These are phyloP conservation scores for Isaurus tuberculatus DNA, from an alignment of 92 coral and sea anemone species.

Conservation along the genomic window DNA sequence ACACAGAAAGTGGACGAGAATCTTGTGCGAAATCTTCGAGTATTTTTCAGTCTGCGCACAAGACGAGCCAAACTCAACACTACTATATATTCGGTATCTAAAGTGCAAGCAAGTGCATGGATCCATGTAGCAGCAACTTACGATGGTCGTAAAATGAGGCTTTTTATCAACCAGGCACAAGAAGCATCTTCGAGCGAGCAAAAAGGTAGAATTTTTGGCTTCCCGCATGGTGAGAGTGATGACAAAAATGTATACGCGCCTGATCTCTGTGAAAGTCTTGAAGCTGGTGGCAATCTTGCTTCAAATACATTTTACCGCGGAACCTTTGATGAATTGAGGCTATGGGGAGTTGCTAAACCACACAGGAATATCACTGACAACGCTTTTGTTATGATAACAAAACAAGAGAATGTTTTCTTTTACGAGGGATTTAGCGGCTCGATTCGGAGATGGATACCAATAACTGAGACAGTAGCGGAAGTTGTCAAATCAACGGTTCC, in stretches of 20 bases:
- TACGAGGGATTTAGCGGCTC: conserved; percentile 75
- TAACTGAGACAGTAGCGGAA: conserved; percentile 72
- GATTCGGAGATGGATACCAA: conserved; percentile 68
- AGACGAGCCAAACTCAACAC: conserved; percentile 76
- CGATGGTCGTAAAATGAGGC: conserved; percentile 86
- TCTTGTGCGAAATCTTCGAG: conserved; percentile 66
- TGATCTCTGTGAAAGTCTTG: conserved; percentile 82
- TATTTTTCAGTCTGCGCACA: conserved; percentile 87
- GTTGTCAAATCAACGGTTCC: conserved; percentile 84
- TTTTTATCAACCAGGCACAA: conserved; percentile 94
- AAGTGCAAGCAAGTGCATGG: conserved; percentile 87
- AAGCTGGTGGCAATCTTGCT: conserved; percentile 86
- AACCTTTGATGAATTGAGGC: conserved; percentile 84
- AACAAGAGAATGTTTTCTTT: conserved; percentile 46
- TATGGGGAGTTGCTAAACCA: conserved; percentile 90
- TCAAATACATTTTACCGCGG: conserved; percentile 84
- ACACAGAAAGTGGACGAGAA: conserved; percentile 52
- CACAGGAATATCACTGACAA: conserved; percentile 77
- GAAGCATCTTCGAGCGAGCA: conserved; percentile 88
- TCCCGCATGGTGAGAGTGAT: conserved; percentile 33
- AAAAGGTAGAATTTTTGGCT: conserved; percentile 87
- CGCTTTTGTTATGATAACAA: conserved; percentile 63
- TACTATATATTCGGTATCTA: conserved; percentile 73
- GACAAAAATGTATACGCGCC: conserved; percentile 52
- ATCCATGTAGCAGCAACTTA: conserved; percentile 94